Evolutionary conservation across 2,888 invertebrate species (phyloP), one percentile per base, ranked within the genome.

Genomic region (Kryphioiulus occultus): DNA sequence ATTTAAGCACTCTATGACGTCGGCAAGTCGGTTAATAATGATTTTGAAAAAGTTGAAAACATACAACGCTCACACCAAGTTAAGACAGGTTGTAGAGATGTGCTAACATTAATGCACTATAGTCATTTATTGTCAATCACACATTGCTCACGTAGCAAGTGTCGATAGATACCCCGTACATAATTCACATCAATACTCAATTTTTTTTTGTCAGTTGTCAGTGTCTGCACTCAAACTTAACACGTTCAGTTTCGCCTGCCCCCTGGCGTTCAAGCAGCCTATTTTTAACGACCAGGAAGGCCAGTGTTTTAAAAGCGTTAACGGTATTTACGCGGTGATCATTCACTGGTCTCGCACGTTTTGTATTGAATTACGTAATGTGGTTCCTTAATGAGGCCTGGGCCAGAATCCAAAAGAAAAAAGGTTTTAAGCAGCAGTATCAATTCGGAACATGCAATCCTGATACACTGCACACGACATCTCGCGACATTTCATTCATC

Each of bases 401-500:
- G 78, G 30, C 78, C 30, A 4, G 26, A 78, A 78, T 78, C 78
- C 78, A 32, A 17, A 30, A 30, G 26, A 78, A 30, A 30, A 68
- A 68, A 9, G 30, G 19, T 53, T n/a, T n/a, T 78, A 78, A 78
- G 78, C 78, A 30, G 78, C 78, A 32, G 78, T 78, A 78, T 78
- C 78, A 78, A 32, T 78, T 78, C 30, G 78, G 15, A 78, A 78
- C 78, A 78, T 68, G 22, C 59, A 68, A 22, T 68, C 22, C 22
- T 68, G 59, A 19, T 68, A 22, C 22, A 68, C 22, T 68, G 59
- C 22, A 68, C 9, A n/a, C 78, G 30, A 30, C 78, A 17, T 78
- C 78, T 30, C 78, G 78, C 78, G 78, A 78, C 78, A n/a, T 85
- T 85, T 85, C 85, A 85, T 85, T 85, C 85, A 85, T 85, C 85